Evolutionary conservation across 1,140 invertebrate species (phyloP).

Genomic region (Drosophila lowei): DNA sequence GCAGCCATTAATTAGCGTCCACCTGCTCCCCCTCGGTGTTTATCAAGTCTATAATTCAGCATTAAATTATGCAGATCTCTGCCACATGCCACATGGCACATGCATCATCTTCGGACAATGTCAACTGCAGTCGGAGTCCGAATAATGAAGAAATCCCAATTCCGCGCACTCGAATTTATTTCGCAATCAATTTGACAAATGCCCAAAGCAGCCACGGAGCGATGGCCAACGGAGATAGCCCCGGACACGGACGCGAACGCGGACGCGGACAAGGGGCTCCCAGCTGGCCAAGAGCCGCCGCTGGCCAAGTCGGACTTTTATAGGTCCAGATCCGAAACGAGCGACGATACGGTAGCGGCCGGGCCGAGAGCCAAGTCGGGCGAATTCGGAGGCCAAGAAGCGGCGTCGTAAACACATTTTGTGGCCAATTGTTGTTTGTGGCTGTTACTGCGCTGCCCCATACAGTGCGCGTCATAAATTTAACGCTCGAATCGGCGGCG

Average conservation of each 20-base stretch:
- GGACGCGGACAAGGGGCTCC: background rate
- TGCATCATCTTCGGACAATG: conserved; percentile 70
- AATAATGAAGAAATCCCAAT: conserved; percentile 55
- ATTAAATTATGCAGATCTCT: conserved; percentile 74
- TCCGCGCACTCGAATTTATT: conserved; percentile 65
- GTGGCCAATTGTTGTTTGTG: conserved; percentile 50
- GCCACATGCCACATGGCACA: conserved; percentile 39
- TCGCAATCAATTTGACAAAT: conserved; percentile 78
- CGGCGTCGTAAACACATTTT: conserved; percentile 59
- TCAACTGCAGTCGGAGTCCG: conserved; percentile 33
- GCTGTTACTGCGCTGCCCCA: conserved; percentile 13
- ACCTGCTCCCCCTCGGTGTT: conserved; percentile 4
- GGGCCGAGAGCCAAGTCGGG: conserved; percentile 3
- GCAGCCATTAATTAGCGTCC: conserved; percentile 42
- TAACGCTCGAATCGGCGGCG: conserved; percentile 18
- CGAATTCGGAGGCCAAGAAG: no score
- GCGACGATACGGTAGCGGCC: background rate
- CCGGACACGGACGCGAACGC: background rate
- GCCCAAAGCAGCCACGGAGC: conserved; percentile 49
- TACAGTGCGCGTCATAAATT: conserved; percentile 55
- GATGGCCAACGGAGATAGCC: conserved; percentile 43
- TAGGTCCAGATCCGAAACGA: conserved; percentile 34
- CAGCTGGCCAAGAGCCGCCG: conserved; percentile 34
- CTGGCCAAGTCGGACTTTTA: conserved; percentile 26
- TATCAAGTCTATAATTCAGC: conserved; percentile 67